phyloP scores from a whole-genome alignment of 1,140 invertebrate species.

The Caenorhabditis remanei region DNA sequence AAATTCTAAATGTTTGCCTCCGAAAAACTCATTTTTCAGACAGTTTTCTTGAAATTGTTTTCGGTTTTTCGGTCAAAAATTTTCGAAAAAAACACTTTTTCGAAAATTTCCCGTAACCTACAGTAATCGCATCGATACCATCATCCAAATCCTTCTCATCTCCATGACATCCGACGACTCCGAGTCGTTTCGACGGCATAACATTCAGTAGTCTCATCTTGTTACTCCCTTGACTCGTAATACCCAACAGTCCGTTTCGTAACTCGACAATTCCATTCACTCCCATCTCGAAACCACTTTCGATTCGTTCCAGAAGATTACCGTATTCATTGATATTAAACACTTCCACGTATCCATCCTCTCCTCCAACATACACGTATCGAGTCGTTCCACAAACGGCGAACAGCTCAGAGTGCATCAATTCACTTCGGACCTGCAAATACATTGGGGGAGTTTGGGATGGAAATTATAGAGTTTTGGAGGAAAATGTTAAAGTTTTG shows the following conservation, averaged over 20 bases:
- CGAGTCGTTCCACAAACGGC: slow-evolving; percentile 61
- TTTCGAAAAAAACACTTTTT: too few relatives aligned
- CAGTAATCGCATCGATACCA: slow-evolving; percentile 52
- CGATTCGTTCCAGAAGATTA: slow-evolving; percentile 64
- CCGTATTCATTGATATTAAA: slow-evolving; percentile 65
- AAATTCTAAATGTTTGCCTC: too few relatives aligned
- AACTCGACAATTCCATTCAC: slow-evolving; percentile 57
- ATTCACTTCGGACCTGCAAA: slow-evolving; percentile 60
- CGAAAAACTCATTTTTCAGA: too few relatives aligned
- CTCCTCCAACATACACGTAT: slow-evolving; percentile 59
- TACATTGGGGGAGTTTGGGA: neutral
- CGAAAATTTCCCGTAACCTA: neutral
- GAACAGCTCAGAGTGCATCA: slow-evolving; percentile 61
- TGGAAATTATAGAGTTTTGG: neutral
- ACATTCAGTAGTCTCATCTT: slow-evolving; percentile 63
- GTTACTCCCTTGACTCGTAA: slow-evolving; percentile 36
- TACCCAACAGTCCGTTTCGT: slow-evolving; percentile 19
- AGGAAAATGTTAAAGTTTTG: neutral
- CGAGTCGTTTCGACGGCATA: slow-evolving; percentile 61
- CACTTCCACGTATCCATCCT: slow-evolving; percentile 61
- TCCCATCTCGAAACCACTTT: slow-evolving; percentile 59
- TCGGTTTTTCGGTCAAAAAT: too few relatives aligned
- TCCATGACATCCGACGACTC: slow-evolving; percentile 40
- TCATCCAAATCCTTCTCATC: slow-evolving; percentile 51
- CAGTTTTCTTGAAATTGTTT: too few relatives aligned